Percentiles rank a stretch among this genome's conserved stretches.
phyloP scores from a whole-genome alignment of 1,140 invertebrate species.

The Protaetia brevitarsis region DNA sequence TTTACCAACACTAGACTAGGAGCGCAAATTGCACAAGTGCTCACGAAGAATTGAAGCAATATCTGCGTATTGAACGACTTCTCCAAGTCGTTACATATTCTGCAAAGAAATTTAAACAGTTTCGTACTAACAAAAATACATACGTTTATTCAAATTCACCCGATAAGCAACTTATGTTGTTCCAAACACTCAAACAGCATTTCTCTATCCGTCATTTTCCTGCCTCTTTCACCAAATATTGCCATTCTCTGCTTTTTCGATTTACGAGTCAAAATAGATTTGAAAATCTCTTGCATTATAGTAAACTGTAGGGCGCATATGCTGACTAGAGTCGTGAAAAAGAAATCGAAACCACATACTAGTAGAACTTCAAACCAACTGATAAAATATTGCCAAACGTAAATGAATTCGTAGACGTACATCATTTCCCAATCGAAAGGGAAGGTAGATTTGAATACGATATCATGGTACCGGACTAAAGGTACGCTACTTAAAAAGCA shows the following conservation, averaged over 20 bases:
- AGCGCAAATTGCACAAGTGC: neutral
- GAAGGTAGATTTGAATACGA: neutral
- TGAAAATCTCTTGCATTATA: neutral
- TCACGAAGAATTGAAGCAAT: neutral
- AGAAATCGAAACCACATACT: neutral
- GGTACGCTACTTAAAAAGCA: neutral
- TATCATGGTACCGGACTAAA: neutral
- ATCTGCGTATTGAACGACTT: neutral
- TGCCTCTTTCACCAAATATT: neutral
- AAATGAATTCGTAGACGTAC: neutral
- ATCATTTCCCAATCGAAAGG: conserved; percentile 7
- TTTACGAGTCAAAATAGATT: neutral
- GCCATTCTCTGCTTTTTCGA: neutral
- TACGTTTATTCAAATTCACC: neutral
- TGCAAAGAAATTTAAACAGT: neutral
- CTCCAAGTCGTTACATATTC: conserved; percentile 7
- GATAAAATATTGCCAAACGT: neutral
- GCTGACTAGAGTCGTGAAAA: neutral
- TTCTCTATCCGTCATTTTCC: neutral
- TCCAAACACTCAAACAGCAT: neutral
- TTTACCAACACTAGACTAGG: conserved; percentile 2
- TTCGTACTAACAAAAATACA: neutral
- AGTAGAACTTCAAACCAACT: neutral
- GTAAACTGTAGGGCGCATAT: neutral
- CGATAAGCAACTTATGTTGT: neutral